Evolutionary conservation across 1,140 invertebrate species (phyloP), one percentile per base, ranked within the genome.

Genomic region (Lasaia peninsularis): DNA sequence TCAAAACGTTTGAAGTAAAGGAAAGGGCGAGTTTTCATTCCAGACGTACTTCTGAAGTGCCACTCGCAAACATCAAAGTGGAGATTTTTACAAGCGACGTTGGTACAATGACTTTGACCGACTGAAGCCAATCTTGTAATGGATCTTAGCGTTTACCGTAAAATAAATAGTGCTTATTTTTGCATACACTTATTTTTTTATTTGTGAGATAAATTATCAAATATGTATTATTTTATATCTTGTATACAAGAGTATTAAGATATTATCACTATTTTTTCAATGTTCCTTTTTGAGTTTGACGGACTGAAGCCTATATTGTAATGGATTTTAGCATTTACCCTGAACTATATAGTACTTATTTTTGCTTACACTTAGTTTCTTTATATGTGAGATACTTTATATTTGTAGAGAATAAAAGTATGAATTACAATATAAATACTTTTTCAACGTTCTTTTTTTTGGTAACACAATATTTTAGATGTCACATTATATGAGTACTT

Each of bases 11-110:
- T 75, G 71, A 75, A 73, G 68, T 71, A 59, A 67, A 69, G 66
- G 63, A 48, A 61, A 67, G 64, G 59, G 65, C 37, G 53, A 59
- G 59, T 65, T 69, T 68, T 71, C 58, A 71, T 53, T 63, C 71
- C 71, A 75, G 73, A 73, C 75, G 71, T 59, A 65, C 60, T 71
- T 48, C 53, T 49, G 37, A 54, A 75, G 75, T 71, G 64, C 73
- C 73, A 75, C 73, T 78, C 73, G 70, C 16, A 72, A 69, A 78
- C 68, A 73, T 78, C 75, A 78, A 75, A 78, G 75, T 62, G 32
- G 37, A 31, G 52, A 52, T 58, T 66, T 56, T 55, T 49, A 50
- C 44, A 54, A 51, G 53, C 40, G 18, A 35, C 60, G 57, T 52
- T 48, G 51, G 37, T 44, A 58, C 60, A 58, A 62, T 58, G 54